Evolutionary conservation across 2,888 invertebrate species (phyloP).

Genomic region (Prionchulus punctatus): DNA sequence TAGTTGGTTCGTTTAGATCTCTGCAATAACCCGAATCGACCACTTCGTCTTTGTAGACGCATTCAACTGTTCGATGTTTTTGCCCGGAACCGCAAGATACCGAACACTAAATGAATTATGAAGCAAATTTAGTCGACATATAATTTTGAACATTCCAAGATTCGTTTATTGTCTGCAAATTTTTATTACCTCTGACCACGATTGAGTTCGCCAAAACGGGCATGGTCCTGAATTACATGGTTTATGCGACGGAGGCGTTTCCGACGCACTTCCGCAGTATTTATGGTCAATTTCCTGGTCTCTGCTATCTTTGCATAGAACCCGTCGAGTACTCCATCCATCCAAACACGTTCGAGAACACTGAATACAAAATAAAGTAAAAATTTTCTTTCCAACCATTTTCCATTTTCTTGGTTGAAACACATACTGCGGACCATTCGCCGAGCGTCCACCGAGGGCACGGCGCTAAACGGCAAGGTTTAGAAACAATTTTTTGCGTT

Average conservation of each 20-base stretch:
- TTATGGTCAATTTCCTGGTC: conserved; percentile 18
- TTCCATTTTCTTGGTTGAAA: not conserved
- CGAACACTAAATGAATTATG: conserved; percentile 21
- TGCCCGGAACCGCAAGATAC: conserved; percentile 27
- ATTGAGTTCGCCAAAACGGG: conserved; percentile 34
- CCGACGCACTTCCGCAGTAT: conserved; percentile 16
- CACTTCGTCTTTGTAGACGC: conserved; percentile 23
- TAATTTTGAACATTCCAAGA: not conserved
- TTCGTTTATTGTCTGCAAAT: not conserved
- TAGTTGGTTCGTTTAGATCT: conserved; percentile 17
- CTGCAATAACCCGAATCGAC: conserved; percentile 26
- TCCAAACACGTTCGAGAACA: conserved; percentile 27
- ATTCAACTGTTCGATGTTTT: conserved; percentile 21
- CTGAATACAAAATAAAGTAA: conserved; percentile 5
- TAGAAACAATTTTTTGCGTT: conserved; percentile 21
- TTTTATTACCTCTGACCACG: conserved; percentile 35
- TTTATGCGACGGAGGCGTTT: conserved; percentile 19
- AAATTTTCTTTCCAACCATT: not conserved
- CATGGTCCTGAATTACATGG: conserved; percentile 35
- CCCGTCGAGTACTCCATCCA: conserved; percentile 25
- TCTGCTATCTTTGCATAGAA: conserved; percentile 22
- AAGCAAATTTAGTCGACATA: not conserved
- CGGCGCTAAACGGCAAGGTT: conserved; percentile 30
- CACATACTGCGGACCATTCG: conserved; percentile 33
- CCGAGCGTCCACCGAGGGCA: conserved; percentile 36